These are phyloP conservation scores for Misgurnus anguillicaudatus DNA, from an alignment of 2,113 vertebrate genomes.

Conservation along the genomic window DNA sequence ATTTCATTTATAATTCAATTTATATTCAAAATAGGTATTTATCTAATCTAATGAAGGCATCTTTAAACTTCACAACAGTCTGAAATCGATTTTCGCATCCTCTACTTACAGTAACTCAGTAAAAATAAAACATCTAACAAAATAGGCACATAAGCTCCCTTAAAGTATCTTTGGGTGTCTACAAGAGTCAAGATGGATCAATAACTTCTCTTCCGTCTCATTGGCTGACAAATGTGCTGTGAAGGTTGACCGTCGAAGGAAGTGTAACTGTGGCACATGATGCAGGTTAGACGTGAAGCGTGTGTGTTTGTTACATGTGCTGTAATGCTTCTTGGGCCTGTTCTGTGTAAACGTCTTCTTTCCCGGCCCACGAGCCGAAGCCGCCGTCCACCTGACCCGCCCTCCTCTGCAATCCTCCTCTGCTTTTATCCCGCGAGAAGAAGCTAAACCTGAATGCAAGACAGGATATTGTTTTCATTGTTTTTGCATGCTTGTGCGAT, in stretches of 20 bases:
- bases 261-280: constrained; percentile 26
- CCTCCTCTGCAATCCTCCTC: constrained; percentile 77
- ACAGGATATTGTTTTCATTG: background rate
- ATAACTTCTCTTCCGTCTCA: background rate
- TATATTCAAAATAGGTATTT: constrained; percentile 37
- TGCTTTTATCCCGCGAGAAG: constrained; percentile 93
- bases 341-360: constrained; percentile 86
- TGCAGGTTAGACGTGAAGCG: constrained; percentile 12
- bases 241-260: constrained; percentile 15
- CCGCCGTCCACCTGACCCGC: constrained; percentile 70
- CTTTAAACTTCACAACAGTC: constrained; percentile 5
- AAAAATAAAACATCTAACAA: constrained; percentile 1
- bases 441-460: constrained; percentile 88
- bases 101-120: constrained; percentile 32
- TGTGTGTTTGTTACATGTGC: constrained; percentile 80
- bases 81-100: background rate
- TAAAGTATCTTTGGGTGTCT: constrained; percentile 10
- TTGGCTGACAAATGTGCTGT: constrained; percentile 13
- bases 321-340: constrained; percentile 94
- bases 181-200: background rate
- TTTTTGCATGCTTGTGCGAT: background rate
- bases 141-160: constrained; percentile 20
- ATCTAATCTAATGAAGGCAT: constrained; percentile 5
- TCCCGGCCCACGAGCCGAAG: constrained; percentile 79
- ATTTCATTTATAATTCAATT: constrained; percentile 47